phyloP scores from a whole-genome alignment of 2,113 vertebrate species.

The Zapornia atra region DNA sequence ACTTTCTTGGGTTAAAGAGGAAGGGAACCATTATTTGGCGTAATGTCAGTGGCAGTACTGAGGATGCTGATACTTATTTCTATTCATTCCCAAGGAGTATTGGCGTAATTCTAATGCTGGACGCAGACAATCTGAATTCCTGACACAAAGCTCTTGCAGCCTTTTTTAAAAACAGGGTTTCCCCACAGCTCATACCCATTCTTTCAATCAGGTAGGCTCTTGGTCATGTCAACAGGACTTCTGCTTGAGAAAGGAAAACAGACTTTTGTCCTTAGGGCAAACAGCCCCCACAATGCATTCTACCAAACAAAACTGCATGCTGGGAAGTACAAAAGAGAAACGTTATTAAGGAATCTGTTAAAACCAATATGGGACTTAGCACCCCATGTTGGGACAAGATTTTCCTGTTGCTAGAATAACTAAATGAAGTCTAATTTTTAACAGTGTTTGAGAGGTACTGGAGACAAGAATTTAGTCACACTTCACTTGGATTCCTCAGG shows the following conservation, averaged over 20 bases:
- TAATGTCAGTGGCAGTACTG: background rate
- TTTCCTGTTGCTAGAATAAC: conserved; percentile 24
- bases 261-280: background rate
- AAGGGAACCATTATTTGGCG: background rate
- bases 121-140: conserved; percentile 28
- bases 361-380: conserved; percentile 35
- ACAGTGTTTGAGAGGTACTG: conserved; percentile 56
- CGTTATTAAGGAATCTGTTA: conserved; percentile 54
- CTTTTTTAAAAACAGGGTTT: background rate
- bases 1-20: conserved; percentile 1
- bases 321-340: conserved; percentile 66
- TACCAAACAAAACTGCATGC: conserved; percentile 36
- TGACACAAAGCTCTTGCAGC: conserved; percentile 45
- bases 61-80: background rate
- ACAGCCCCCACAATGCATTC: background rate
- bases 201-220: background rate
- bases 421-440: conserved; percentile 71
- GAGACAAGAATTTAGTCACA: conserved; percentile 77
- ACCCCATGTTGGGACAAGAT: conserved; percentile 57
- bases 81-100: background rate
- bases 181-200: background rate
- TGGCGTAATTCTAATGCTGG: conserved; percentile 15
- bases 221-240: background rate
- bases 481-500: conserved; percentile 64
- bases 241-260: background rate